Base-by-base conservation (phyloP, 2,113 vertebrate species). In the Spea bombifrons region DNA sequence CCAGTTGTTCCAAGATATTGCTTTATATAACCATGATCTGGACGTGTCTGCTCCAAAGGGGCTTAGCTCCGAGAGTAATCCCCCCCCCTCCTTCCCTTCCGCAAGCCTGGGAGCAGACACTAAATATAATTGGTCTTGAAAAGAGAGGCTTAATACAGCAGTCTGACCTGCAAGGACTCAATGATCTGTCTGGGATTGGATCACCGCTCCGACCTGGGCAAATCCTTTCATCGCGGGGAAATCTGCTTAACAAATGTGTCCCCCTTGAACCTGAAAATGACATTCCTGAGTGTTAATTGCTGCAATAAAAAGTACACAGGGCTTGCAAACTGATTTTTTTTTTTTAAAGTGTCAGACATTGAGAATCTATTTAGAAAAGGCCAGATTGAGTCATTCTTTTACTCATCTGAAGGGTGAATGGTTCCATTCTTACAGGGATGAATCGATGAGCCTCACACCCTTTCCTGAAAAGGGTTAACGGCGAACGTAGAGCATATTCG, bases 191-290 rank as follows among this genome's bases (percentile, higher is more conserved):
- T 84, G 66, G 66, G 83, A 79, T 86, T 84, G 87, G 83, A 87
- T 88, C 78, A 0, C 81, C 75, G 0, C 81, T 83, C 84, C 87
- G 85, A 88, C 86, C 86, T 85, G 83, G 85, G 84, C 83, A 88
- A 89, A 86, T 82, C 87, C 85, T 88, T 85, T 74, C 84, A 84
- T 80, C 83, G 76, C 79, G 45, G 80, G 78, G 81, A 86, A 88
- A 88, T 86, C 88, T 83, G 83, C 84, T 89, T 86, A 86, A 76
- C 83, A 78, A 85, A 81, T 67, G 78, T 85, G 81, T 83, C 85
- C 81, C 81, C 84, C 85, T 84, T 86, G 86, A 87, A 88, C 84
- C 85, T 81, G 74, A 84, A 80, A 85, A 83, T 82, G 83, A 44
- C 81, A 85, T 80, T 80, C 71, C 64, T 80, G 53, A 59, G 72